These are phyloP conservation scores for Vollenhovia emeryi DNA, from an alignment of 1,140 invertebrate species.

Conservation along the genomic window DNA sequence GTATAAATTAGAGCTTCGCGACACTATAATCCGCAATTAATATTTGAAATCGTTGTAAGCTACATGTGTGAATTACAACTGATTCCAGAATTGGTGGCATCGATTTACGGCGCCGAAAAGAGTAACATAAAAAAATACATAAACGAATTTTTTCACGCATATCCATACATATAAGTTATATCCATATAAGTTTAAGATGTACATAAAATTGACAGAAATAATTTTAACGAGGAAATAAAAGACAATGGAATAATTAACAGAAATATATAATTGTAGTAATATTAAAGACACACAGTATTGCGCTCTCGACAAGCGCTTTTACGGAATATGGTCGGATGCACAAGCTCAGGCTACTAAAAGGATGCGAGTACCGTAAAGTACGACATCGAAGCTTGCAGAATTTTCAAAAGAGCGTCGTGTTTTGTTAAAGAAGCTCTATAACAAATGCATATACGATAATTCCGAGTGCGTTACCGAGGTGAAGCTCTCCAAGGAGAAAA, in stretches of 20 bases:
- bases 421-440: neutral
- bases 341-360: neutral
- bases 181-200: neutral
- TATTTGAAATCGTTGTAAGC: neutral
- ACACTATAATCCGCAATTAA: neutral
- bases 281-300: neutral
- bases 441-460: neutral
- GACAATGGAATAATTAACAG: neutral
- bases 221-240: neutral
- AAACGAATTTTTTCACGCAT: neutral
- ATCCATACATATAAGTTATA: no score
- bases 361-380: constrained; percentile 32
- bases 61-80: no score
- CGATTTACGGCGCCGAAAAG: neutral
- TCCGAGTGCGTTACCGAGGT: neutral
- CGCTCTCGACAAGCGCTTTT: neutral
- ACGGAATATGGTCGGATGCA: neutral
- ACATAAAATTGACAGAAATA: neutral
- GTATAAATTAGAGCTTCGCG: neutral
- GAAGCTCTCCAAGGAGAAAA: constrained; percentile 33
- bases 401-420: neutral
- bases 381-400: constrained; percentile 35
- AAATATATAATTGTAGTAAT: neutral
- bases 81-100: neutral
- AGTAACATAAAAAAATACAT: neutral